Evolutionary conservation across 2,113 vertebrate species (phyloP).

Genomic region (Natator depressus): DNA sequence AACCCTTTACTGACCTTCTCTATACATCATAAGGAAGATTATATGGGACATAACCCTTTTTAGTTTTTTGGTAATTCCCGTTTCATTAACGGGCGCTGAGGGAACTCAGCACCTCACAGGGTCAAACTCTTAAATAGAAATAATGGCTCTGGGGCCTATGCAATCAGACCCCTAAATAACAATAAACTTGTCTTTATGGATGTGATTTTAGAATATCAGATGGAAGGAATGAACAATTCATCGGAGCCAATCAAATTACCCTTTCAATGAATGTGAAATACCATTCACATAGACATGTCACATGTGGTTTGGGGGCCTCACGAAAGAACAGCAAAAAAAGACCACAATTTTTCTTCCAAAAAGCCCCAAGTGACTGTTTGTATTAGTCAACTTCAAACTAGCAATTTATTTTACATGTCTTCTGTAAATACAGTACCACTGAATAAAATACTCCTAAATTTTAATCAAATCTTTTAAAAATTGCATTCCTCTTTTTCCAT

Average conservation of each 20-base stretch:
- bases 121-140: slow-evolving; percentile 24
- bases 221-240: slow-evolving; percentile 42
- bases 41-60: slow-evolving; percentile 27
- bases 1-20: not conserved
- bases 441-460: slow-evolving; percentile 36
- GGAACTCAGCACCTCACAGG: not conserved
- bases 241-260: slow-evolving; percentile 58
- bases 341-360: slow-evolving; percentile 23
- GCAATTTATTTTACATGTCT: slow-evolving; percentile 43
- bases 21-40: not conserved
- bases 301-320: not conserved
- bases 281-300: not conserved
- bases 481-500: not conserved
- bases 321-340: not conserved
- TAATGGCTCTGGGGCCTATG: not conserved
- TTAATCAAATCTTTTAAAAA: not conserved
- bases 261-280: slow-evolving; percentile 53
- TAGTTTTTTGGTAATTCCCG: not conserved
- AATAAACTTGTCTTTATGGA: slow-evolving; percentile 21
- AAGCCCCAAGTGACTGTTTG: slow-evolving; percentile 2
- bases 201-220: slow-evolving; percentile 50
- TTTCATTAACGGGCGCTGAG: not conserved
- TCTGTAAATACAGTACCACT: slow-evolving; percentile 45
- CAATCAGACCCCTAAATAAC: not conserved
- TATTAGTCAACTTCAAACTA: slow-evolving; percentile 45